phyloP scores from a whole-genome alignment of 2,113 vertebrate species.

The Paradisaea rubra region DNA sequence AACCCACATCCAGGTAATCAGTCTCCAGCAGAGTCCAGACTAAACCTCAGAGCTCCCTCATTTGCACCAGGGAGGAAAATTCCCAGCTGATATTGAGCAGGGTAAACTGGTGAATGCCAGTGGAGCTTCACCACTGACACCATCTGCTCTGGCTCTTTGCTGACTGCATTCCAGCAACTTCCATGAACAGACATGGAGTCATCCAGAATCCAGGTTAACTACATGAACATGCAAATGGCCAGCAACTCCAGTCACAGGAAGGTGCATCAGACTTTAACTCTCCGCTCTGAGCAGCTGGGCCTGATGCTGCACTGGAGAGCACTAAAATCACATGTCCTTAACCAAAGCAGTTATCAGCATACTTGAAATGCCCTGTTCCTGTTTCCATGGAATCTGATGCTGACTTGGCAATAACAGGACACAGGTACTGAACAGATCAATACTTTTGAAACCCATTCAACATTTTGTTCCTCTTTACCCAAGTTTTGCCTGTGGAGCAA shows the following conservation, averaged over 20 bases:
- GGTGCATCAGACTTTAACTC: no score
- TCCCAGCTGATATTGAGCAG: background rate
- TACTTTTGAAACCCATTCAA: background rate
- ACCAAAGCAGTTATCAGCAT: background rate
- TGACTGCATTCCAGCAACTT: background rate
- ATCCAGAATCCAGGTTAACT: background rate
- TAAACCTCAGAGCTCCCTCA: background rate
- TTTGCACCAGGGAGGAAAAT: background rate
- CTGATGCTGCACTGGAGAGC: background rate
- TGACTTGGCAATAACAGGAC: background rate
- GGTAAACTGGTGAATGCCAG: background rate
- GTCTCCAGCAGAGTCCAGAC: background rate
- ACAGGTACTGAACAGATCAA: background rate
- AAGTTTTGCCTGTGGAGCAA: background rate
- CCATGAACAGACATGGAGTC: background rate
- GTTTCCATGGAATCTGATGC: background rate
- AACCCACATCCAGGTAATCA: background rate
- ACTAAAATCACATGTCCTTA: background rate
- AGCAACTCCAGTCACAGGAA: background rate
- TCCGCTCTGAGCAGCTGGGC: background rate
- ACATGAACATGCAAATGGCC: background rate
- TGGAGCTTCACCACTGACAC: background rate
- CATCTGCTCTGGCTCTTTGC: background rate
- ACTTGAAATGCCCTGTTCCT: background rate
- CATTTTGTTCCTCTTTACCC: background rate